phyloP scores from a whole-genome alignment of 2,888 invertebrate species.

The Standfussiana lucernea region DNA sequence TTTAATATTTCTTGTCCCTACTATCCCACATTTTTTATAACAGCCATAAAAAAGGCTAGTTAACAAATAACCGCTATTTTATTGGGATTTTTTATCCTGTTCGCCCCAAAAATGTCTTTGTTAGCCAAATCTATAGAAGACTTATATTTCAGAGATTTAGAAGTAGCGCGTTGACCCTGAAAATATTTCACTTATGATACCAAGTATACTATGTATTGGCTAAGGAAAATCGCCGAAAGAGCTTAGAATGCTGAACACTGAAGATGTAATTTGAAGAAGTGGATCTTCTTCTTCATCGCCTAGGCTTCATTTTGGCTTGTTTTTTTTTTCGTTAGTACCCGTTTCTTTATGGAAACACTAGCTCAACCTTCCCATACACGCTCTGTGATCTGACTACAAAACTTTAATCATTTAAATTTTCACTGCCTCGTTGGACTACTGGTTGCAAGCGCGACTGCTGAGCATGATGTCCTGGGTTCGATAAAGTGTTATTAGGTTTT shows the following conservation, averaged over 20 bases:
- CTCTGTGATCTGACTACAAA: neutral
- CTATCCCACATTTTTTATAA: conserved; percentile 19
- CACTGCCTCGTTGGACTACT: no score
- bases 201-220: conserved; percentile 24
- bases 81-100: conserved; percentile 22
- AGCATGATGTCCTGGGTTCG: no score
- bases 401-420: neutral
- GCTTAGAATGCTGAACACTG: conserved; percentile 34
- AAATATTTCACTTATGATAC: conserved; percentile 54
- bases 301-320: neutral
- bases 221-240: conserved; percentile 29
- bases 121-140: conserved; percentile 42
- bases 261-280: conserved; percentile 2
- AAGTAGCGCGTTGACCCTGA: conserved; percentile 51
- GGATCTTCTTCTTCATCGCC: neutral
- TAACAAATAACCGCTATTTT: conserved; percentile 20
- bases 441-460: no score
- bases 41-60: conserved; percentile 3
- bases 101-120: conserved; percentile 39
- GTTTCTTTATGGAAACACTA: neutral
- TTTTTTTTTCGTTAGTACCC: neutral
- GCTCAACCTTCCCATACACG: neutral
- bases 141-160: conserved; percentile 50
- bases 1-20: conserved; percentile 11
- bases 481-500: no score